Evolutionary conservation across 2,113 vertebrate species (phyloP).

Genomic region (Peromyscus maniculatus): DNA sequence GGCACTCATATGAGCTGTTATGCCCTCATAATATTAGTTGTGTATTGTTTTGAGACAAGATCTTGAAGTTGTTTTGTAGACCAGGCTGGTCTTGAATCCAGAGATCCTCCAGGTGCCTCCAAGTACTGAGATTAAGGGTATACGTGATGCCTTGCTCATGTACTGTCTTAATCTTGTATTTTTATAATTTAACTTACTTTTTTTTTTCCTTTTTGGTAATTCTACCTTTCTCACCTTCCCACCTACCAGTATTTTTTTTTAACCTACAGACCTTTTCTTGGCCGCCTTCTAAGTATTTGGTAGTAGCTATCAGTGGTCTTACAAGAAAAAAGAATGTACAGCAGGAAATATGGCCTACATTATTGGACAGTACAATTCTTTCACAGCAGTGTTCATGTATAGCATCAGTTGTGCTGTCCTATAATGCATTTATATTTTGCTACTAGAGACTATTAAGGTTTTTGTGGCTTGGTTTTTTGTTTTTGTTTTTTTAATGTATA

Average conservation of each 20-base stretch:
- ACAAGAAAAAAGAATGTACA: neutral
- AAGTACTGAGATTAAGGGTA: neutral
- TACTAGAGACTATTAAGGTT: neutral
- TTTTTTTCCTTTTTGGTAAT: neutral
- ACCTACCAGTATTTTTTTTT: neutral
- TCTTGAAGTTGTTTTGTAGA: neutral
- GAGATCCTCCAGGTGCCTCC: neutral
- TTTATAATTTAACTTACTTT: neutral
- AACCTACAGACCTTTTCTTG: neutral
- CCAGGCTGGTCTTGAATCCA: neutral
- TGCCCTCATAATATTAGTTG: neutral
- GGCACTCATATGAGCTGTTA: neutral
- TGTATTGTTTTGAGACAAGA: neutral
- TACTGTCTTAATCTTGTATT: neutral
- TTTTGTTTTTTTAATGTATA: neutral
- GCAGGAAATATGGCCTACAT: neutral
- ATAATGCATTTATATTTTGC: neutral
- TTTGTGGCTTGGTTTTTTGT: neutral
- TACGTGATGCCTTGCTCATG: no score
- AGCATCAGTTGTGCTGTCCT: neutral
- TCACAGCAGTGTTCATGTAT: neutral
- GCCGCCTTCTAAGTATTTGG: neutral
- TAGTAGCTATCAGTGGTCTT: neutral
- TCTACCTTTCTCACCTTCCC: neutral
- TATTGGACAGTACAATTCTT: constrained; percentile 32